A percentile compares a stretch with the other conserved stretches of the same genome.
These are phyloP conservation scores for Limenitis camilla DNA, from an alignment of 2,888 invertebrate species.

Conservation along the genomic window DNA sequence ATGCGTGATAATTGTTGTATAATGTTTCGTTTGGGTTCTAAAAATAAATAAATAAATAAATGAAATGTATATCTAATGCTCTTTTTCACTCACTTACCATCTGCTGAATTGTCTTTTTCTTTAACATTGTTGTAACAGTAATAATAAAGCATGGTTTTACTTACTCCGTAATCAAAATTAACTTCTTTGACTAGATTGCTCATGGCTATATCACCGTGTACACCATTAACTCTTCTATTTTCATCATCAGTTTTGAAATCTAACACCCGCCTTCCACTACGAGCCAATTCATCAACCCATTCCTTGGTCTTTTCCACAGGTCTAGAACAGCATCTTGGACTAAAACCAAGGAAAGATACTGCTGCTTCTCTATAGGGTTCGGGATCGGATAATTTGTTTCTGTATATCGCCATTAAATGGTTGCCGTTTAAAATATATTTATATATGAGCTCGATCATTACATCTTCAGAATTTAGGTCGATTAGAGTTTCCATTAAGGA, in stretches of 20 bases:
- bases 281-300: slow-evolving; percentile 57
- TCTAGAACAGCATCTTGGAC: slow-evolving; percentile 78
- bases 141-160: slow-evolving; percentile 19
- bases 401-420: slow-evolving; percentile 47
- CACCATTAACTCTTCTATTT: slow-evolving; percentile 44
- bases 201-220: slow-evolving; percentile 59
- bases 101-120: too few species aligned
- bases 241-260: slow-evolving; percentile 49
- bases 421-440: slow-evolving; percentile 79
- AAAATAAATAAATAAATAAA: slow-evolving; percentile 19
- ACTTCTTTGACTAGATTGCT: slow-evolving; percentile 57
- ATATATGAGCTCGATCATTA: slow-evolving; percentile 92
- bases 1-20: slow-evolving; percentile 88
- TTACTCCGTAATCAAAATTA: slow-evolving; percentile 63
- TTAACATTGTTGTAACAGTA: too few species aligned
- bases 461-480: slow-evolving; percentile 95
- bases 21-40: slow-evolving; percentile 78
- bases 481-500: slow-evolving; percentile 93
- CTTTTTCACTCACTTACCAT: too few species aligned
- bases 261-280: slow-evolving; percentile 48
- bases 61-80: neutral
- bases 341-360: slow-evolving; percentile 48
- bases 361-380: slow-evolving; percentile 60
- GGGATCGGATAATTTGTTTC: slow-evolving; percentile 48
- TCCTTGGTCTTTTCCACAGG: slow-evolving; percentile 50